These are phyloP conservation scores for Crossocerus cetratus DNA, from an alignment of 2,888 invertebrate species.

Conservation along the genomic window DNA sequence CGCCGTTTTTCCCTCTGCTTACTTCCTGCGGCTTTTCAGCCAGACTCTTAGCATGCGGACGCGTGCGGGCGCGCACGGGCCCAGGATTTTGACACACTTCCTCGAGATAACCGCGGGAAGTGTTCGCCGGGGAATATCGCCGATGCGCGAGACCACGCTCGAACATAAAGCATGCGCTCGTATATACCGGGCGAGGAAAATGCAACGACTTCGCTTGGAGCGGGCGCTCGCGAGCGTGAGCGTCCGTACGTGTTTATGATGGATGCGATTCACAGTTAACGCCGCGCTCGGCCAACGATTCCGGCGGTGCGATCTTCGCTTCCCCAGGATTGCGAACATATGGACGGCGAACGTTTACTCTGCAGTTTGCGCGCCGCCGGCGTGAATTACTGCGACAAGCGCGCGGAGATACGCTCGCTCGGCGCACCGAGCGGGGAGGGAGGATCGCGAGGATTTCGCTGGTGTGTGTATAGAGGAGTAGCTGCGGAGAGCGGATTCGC, in stretches of 20 bases:
- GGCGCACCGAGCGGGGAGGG: too few species aligned
- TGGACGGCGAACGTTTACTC: conserved; percentile 7
- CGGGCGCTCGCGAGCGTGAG: conserved; percentile 13
- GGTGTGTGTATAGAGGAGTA: too few species aligned
- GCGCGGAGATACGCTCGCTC: too few species aligned
- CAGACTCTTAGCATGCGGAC: not conserved
- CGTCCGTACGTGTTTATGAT: conserved; percentile 37
- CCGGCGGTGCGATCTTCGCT: conserved; percentile 26
- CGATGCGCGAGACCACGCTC: not conserved
- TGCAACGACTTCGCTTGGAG: conserved; percentile 19
- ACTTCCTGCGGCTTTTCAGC: too few species aligned
- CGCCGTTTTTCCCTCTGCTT: too few species aligned
- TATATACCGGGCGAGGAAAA: conserved; percentile 5
- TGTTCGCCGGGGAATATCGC: not conserved
- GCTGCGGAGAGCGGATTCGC: too few species aligned
- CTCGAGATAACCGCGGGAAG: not conserved
- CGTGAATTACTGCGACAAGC: too few species aligned
- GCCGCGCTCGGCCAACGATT: conserved; percentile 53
- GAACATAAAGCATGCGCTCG: conserved; percentile 2
- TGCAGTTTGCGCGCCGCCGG: not conserved
- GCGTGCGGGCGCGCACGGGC: not conserved
- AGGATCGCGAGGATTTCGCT: too few species aligned
- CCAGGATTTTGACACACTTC: not conserved
- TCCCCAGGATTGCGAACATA: conserved; percentile 6
- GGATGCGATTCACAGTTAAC: conserved; percentile 49